phyloP scores from a whole-genome alignment of 1,140 invertebrate genomes.

The Formica selysi region DNA sequence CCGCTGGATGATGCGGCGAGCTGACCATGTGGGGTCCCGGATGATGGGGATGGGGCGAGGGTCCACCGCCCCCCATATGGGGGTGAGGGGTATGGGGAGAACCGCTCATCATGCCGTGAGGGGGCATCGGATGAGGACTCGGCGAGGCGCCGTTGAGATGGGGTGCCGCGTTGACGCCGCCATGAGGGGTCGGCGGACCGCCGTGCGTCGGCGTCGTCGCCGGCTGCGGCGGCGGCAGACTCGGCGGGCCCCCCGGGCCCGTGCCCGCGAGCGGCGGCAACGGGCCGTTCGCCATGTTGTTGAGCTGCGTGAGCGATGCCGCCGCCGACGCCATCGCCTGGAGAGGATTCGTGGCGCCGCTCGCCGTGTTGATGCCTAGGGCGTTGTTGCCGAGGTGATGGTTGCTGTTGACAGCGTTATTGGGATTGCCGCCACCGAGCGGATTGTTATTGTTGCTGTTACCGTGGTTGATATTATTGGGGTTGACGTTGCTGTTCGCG shows the following conservation, averaged over 20 bases:
- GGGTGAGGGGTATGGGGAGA: conserved; percentile 83
- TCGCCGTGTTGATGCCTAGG: conserved; percentile 62
- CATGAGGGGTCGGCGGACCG: conserved; percentile 83
- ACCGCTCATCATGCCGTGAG: conserved; percentile 83
- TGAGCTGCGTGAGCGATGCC: conserved; percentile 83
- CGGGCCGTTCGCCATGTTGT: conserved; percentile 85
- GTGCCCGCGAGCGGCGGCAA: conserved; percentile 80
- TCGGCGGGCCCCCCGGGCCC: conserved; percentile 80
- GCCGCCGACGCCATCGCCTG: conserved; percentile 85
- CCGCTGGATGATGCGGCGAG: conserved; percentile 83
- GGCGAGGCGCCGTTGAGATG: conserved; percentile 85
- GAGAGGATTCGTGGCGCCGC: conserved; percentile 80
- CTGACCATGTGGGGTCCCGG: conserved; percentile 84
- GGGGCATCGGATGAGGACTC: conserved; percentile 85
- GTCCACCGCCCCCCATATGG: conserved; percentile 83
- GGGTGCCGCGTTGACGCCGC: conserved; percentile 76
- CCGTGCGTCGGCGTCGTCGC: conserved; percentile 84
- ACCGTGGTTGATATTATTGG: conserved; percentile 43
- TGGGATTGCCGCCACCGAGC: conserved; percentile 44
- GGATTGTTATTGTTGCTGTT: conserved; percentile 40
- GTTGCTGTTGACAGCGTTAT: conserved; percentile 46
- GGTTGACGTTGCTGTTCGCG: conserved; percentile 51
- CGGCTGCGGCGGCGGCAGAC: conserved; percentile 82
- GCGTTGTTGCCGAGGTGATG: conserved; percentile 45
- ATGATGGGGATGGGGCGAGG: conserved; percentile 84